Percentiles rank a stretch among this genome's conserved stretches.
These are phyloP conservation scores for Vannuccia rotundouncinata DNA, from an alignment of 2,888 invertebrate species.

Conservation along the genomic window DNA sequence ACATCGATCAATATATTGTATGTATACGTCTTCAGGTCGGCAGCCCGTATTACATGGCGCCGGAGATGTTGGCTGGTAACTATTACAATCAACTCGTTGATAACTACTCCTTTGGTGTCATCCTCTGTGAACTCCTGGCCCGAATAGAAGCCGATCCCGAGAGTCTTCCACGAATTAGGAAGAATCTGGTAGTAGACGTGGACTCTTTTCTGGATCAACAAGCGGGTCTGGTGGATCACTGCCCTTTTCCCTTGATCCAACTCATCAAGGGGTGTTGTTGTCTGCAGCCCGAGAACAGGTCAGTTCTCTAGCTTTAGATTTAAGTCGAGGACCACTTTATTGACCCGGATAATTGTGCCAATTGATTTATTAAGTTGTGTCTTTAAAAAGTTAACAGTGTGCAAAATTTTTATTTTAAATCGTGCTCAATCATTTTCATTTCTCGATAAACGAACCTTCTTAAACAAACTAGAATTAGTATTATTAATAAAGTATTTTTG, in stretches of 20 bases:
- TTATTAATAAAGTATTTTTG: too few relatives aligned
- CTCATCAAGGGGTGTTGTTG: not conserved
- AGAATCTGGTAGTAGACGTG: not conserved
- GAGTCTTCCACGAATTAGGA: conserved; percentile 64
- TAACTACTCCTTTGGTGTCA: conserved; percentile 91
- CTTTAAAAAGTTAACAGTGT: too few relatives aligned
- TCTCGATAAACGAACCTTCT: too few relatives aligned
- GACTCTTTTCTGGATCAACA: not conserved
- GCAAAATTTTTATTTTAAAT: too few relatives aligned
- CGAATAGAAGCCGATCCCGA: conserved; percentile 85
- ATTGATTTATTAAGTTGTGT: too few relatives aligned
- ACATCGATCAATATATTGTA: not conserved
- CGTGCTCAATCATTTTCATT: too few relatives aligned
- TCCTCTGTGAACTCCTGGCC: conserved; percentile 89
- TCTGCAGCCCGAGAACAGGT: not conserved
- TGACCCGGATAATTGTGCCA: too few relatives aligned
- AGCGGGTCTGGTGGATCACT: not conserved
- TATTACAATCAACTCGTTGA: conserved; percentile 67
- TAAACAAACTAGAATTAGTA: too few relatives aligned
- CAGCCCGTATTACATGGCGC: conserved; percentile 30
- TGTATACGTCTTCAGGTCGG: conserved; percentile 2
- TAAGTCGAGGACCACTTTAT: too few relatives aligned
- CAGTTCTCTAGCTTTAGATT: too few relatives aligned
- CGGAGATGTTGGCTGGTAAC: conserved; percentile 28
- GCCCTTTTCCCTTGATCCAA: not conserved